A percentile compares a stretch with the other conserved stretches of the same genome.
These are phyloP conservation scores for Semotilus atromaculatus DNA, from an alignment of 2,797 vertebrate genomes.

Conservation along the genomic window DNA sequence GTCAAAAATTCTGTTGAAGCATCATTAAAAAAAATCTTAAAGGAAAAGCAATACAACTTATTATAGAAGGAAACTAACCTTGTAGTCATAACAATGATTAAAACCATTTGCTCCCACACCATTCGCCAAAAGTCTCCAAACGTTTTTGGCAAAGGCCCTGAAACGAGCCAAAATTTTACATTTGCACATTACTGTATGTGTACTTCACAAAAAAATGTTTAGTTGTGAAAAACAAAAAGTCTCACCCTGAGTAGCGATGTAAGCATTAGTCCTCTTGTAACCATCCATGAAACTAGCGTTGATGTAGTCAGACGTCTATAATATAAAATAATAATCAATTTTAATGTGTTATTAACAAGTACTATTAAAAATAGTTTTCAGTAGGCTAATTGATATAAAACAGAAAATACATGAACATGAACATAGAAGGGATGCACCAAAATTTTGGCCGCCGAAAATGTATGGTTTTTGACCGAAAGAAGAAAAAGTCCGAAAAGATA, in stretches of 20 bases:
- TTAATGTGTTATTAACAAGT: not conserved
- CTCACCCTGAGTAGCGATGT: conserved; percentile 89
- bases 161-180: conserved; percentile 45
- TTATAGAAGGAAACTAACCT: conserved; percentile 71
- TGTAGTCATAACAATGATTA: conserved; percentile 89
- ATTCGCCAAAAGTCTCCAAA: conserved; percentile 88
- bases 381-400: not conserved
- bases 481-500: too few species aligned
- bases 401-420: not conserved
- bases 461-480: too few species aligned
- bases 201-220: not conserved
- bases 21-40: conserved; percentile 19
- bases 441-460: too few species aligned
- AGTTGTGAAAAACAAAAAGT: not conserved
- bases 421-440: too few species aligned
- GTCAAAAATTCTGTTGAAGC: not conserved
- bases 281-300: conserved; percentile 89
- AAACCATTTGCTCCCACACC: conserved; percentile 89
- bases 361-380: not conserved
- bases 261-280: conserved; percentile 83
- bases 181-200: not conserved
- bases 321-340: conserved; percentile 35
- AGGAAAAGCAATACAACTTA: not conserved
- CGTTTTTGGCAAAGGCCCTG: conserved; percentile 87
- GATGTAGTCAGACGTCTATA: conserved; percentile 84